Conservation (phyloP, 2,888 invertebrate species). For the Euzetes globulus region DNA sequence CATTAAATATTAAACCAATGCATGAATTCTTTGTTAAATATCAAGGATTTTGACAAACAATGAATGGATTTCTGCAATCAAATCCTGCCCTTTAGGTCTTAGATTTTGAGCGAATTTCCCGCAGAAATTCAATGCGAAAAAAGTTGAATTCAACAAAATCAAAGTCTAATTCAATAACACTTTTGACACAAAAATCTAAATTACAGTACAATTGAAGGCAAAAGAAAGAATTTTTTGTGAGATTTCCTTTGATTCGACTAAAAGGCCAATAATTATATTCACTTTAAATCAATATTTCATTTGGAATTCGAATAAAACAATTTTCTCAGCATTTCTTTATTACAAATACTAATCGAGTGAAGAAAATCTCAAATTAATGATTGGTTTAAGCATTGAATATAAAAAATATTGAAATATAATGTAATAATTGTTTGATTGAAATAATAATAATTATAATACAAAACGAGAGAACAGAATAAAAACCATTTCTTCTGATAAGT, state of each 20-base stretch:
- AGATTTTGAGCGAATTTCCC: too few species aligned
- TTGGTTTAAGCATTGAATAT: background rate
- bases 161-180: background rate
- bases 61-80: background rate
- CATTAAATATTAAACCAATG: too few species aligned
- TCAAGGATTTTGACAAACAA: too few species aligned
- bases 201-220: background rate
- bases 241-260: background rate
- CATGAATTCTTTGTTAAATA: too few species aligned
- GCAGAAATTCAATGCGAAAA: background rate
- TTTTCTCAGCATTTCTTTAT: background rate
- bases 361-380: background rate
- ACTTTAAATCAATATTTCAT: too few species aligned
- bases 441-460: conserved; percentile 8
- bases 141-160: background rate
- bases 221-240: background rate
- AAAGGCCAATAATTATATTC: background rate
- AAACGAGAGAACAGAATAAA: background rate
- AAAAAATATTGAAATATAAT: background rate
- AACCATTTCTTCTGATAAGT: background rate
- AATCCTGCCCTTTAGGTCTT: background rate
- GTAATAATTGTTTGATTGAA: background rate
- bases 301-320: too few species aligned
- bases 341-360: background rate
- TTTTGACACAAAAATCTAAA: conserved; percentile 2